Percentiles rank a stretch among this genome's conserved stretches.
These are phyloP conservation scores for Chrysomallon squamiferum DNA, from an alignment of 1,140 invertebrate species.

Conservation along the genomic window DNA sequence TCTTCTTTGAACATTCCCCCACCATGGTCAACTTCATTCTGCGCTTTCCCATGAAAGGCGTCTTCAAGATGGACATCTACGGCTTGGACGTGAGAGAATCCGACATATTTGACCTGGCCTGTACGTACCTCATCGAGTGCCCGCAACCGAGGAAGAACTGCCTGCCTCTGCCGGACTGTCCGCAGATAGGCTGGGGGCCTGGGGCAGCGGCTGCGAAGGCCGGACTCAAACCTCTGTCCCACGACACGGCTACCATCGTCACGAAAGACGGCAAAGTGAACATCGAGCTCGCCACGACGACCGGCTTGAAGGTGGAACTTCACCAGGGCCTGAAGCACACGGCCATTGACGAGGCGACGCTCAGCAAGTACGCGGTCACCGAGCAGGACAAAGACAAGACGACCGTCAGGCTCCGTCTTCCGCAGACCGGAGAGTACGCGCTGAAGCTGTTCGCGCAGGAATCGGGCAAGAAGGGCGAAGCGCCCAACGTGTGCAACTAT, in stretches of 20 bases:
- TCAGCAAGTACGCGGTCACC: slow-evolving; percentile 50
- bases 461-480: slow-evolving; percentile 41
- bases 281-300: slow-evolving; percentile 45
- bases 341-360: slow-evolving; percentile 51
- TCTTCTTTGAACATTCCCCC: slow-evolving; percentile 50
- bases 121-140: slow-evolving; percentile 57
- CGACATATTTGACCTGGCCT: slow-evolving; percentile 53
- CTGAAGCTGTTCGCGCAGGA: slow-evolving; percentile 55
- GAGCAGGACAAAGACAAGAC: slow-evolving; percentile 46
- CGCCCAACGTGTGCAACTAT: slow-evolving; percentile 57
- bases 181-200: slow-evolving; percentile 57
- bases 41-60: slow-evolving; percentile 50
- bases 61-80: slow-evolving; percentile 58
- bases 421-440: slow-evolving; percentile 56
- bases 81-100: slow-evolving; percentile 48
- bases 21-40: slow-evolving; percentile 44
- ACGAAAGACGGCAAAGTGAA: slow-evolving; percentile 52
- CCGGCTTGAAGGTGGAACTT: slow-evolving; percentile 44
- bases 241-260: slow-evolving; percentile 49
- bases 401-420: slow-evolving; percentile 49
- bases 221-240: slow-evolving; percentile 50
- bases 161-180: slow-evolving; percentile 52
- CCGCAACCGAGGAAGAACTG: slow-evolving; percentile 40
- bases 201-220: slow-evolving; percentile 41
- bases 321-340: slow-evolving; percentile 50